Evolutionary conservation across 2,888 invertebrate species (phyloP).

Genomic region (Noctua janthe): DNA sequence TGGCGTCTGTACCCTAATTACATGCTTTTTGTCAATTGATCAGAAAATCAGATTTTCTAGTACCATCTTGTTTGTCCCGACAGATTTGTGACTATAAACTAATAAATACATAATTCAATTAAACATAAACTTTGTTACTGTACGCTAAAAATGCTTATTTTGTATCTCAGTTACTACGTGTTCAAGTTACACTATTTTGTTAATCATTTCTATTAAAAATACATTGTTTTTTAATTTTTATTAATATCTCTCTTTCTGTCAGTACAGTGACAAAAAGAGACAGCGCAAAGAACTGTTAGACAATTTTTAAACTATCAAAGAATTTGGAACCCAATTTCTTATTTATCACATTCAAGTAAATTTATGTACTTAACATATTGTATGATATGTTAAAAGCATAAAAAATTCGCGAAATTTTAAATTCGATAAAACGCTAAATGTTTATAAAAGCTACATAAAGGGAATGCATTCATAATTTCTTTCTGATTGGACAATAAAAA

Average conservation of each 20-base stretch:
- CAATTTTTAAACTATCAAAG: conserved; percentile 41
- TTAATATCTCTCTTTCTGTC: conserved; percentile 32
- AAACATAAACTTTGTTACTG: conserved; percentile 26
- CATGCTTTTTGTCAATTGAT: not conserved
- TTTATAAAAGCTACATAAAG: conserved; percentile 41
- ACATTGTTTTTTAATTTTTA: conserved; percentile 13
- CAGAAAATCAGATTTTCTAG: not conserved
- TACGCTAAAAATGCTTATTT: conserved; percentile 59
- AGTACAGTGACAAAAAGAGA: conserved; percentile 40
- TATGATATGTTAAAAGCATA: conserved; percentile 58
- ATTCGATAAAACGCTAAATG: conserved; percentile 38
- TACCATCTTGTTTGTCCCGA: conserved; percentile 3
- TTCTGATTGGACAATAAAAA: conserved; percentile 44
- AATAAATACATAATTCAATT: conserved; percentile 51
- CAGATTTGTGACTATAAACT: conserved; percentile 44
- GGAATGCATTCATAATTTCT: conserved; percentile 63
- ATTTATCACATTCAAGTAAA: conserved; percentile 62
- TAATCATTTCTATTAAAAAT: conserved; percentile 26
- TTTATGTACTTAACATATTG: conserved; percentile 11
- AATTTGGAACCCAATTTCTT: conserved; percentile 50
- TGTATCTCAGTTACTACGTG: conserved; percentile 44
- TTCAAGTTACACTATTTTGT: conserved; percentile 22
- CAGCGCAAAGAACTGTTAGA: conserved; percentile 8
- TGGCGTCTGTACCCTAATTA: not conserved
- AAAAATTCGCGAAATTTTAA: conserved; percentile 42